Conservation (phyloP, 2,888 invertebrate species). For the Carterocephalus palaemon region DNA sequence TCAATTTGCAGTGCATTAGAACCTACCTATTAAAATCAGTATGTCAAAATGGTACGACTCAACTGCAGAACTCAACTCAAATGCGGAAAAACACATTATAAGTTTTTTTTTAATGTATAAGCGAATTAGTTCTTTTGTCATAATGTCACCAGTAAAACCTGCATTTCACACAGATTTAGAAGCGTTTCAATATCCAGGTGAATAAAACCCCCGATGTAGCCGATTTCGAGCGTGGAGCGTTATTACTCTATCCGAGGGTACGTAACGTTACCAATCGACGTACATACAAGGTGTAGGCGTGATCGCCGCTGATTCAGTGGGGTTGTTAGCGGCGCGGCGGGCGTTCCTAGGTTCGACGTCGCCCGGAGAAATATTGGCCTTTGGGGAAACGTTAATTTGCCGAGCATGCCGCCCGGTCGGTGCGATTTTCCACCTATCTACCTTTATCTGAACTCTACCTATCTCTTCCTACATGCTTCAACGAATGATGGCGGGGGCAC, state of each 20-base stretch:
- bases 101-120: no score
- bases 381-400: constrained; percentile 75
- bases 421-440: constrained; percentile 67
- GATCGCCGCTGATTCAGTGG: constrained; percentile 77
- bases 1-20: no score
- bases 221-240: constrained; percentile 38
- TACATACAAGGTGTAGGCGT: constrained; percentile 77
- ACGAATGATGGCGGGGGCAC: constrained; percentile 49
- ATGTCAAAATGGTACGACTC: no score
- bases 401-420: constrained; percentile 58
- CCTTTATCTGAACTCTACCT: constrained; percentile 25
- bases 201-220: constrained; percentile 16
- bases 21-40: no score
- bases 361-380: constrained; percentile 74
- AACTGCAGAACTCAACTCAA: no score
- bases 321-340: constrained; percentile 75
- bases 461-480: constrained; percentile 12
- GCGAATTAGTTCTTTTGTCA: no score
- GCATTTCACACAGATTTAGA: no score
- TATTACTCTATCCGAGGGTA: constrained; percentile 68
- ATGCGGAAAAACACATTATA: no score
- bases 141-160: no score
- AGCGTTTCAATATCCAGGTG: neutral
- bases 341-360: constrained; percentile 73
- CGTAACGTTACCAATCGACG: constrained; percentile 73